phyloP scores from a whole-genome alignment of 2,113 vertebrate species.

The Pomatorhinus ruficollis region DNA sequence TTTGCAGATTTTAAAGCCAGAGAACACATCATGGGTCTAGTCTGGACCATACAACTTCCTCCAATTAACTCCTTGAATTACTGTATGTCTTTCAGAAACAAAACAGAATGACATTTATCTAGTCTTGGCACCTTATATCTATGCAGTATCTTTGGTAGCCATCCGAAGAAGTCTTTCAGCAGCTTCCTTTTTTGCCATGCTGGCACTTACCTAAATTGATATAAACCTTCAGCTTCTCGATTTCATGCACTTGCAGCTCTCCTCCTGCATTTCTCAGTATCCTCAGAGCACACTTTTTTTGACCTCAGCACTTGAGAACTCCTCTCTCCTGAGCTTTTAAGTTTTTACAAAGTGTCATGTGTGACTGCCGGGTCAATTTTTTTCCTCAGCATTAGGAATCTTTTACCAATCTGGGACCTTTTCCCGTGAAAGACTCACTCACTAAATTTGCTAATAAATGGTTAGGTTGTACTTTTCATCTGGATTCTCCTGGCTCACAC shows the following conservation, averaged over 20 bases:
- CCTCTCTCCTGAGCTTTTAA: background rate
- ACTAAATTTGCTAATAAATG: background rate
- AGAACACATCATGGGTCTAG: background rate
- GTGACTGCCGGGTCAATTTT: background rate
- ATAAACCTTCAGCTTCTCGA: background rate
- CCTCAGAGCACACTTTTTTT: background rate
- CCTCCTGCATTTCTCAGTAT: background rate
- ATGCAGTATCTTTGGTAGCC: background rate
- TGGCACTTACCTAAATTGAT: background rate
- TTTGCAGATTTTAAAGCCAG: background rate
- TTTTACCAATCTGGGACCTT: background rate
- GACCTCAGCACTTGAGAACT: constrained; percentile 14
- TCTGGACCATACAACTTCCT: background rate
- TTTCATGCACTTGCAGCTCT: background rate
- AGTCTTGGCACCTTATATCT: background rate
- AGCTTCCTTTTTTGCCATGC: background rate
- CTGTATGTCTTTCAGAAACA: background rate
- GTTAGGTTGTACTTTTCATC: background rate
- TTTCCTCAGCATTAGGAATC: background rate
- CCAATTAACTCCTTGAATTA: background rate
- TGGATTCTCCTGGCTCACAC: background rate
- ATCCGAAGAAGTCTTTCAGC: background rate
- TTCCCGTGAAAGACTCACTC: background rate
- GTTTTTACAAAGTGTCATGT: background rate
- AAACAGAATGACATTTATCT: background rate